These are phyloP conservation scores for Heliconius hewitsoni DNA, from an alignment of 1,140 invertebrate genomes.

Conservation along the genomic window DNA sequence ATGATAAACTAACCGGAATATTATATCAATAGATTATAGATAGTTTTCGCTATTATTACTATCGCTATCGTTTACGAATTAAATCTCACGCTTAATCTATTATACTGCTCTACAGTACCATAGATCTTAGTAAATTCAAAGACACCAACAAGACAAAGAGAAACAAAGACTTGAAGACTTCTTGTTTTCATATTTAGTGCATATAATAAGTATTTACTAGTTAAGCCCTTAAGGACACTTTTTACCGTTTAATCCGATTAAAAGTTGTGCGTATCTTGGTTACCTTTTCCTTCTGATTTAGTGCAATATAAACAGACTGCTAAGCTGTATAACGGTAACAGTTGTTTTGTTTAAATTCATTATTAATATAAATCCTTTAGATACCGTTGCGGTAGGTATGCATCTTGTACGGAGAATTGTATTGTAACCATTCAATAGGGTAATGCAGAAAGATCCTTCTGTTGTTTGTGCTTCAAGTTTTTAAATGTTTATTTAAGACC, in stretches of 20 bases:
- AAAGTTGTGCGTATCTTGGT: not conserved
- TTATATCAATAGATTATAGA: no score
- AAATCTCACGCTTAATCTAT: not conserved
- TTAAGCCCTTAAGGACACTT: not conserved
- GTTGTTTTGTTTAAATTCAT: not conserved
- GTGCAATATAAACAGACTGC: not conserved
- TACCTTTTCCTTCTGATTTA: not conserved
- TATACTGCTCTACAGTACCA: not conserved
- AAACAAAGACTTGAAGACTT: not conserved
- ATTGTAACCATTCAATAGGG: not conserved
- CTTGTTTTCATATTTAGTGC: not conserved
- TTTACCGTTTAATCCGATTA: not conserved
- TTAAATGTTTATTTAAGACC: no score
- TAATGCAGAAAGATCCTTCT: no score
- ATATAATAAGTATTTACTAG: not conserved
- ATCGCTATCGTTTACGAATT: not conserved
- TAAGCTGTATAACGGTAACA: not conserved
- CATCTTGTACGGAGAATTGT: not conserved
- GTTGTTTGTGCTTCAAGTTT: not conserved
- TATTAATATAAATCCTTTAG: not conserved
- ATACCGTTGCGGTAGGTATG: not conserved
- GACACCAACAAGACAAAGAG: not conserved
- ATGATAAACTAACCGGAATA: no score
- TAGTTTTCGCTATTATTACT: no score
- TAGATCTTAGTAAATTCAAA: not conserved